Evolutionary conservation across 2,888 invertebrate species (phyloP), one percentile per base, ranked within the genome.

Genomic region (Eupithecia tripunctaria): DNA sequence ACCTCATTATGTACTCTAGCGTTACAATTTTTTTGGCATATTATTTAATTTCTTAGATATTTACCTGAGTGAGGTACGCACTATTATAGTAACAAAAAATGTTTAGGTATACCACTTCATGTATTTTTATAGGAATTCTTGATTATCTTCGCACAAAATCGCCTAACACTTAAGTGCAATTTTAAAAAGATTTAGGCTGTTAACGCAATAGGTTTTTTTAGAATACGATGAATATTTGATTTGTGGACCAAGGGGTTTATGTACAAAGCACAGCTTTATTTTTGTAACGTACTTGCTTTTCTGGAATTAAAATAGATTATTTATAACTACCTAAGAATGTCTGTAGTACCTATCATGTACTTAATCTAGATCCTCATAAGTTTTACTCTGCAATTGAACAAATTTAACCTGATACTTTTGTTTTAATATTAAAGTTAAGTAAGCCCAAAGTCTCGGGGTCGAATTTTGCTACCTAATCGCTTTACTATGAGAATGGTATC

Each of bases 271-370:
- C 62, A 82, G 82, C 80, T 82, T 79, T 86, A 85, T 85, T 86
- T 86, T 86, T 86, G 81, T 85, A 85, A 79, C 75, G 80, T 82
- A 82, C 80, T 81, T 84, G 84, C 82, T 85, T 85, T 56, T 80
- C 81, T 78, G 79, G 72, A 71, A 77, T 77, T 81, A 81, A 82
- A 80, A 79, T 80, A 79, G 82, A 79, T n/a, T n/a, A n/a, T n/a
- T n/a, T n/a, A 82, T 80, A 85, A 82, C n/a, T n/a, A 78, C 75
- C 76, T 85, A 85, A 82, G 82, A 77, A 79, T 81, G 81, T 81
- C 78, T 82, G 14, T 56, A 56, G 56, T 56, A 56, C 25, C 21
- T 25, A 56, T 27, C 27, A 15, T 59, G 1, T 29, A 60, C 6
- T 32, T 36, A 12, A 18, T 36, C 5, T 25, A 12, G 21, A 14